Base-by-base conservation (phyloP, 2,888 invertebrate species). In the Cerceris rybyensis region DNA sequence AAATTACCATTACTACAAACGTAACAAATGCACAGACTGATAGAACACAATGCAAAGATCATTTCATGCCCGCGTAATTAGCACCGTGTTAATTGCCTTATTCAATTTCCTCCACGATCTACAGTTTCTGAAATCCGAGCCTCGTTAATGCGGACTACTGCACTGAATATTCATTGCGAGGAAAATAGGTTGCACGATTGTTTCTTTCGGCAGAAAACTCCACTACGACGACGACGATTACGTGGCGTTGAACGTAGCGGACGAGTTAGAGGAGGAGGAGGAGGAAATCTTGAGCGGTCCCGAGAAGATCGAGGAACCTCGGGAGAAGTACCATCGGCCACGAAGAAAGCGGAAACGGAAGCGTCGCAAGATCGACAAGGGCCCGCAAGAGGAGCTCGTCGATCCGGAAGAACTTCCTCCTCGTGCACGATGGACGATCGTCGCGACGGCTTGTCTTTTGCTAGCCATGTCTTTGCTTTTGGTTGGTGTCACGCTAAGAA, bases 401-500 rank as follows among this genome's bases (percentile, higher is more conserved):
- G 96, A 97, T 90, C 96, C 96, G 0, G 97, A 97, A 87, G 97
- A 97, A 91, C 93, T 97, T 86, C 96, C 97, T 0, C 95, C 96
- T 70, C 94, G 97, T 70, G 97, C 97, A 49, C 95, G 97, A 83
- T 97, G 97, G 95, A 97, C 98, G 66, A 98, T 98, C 92, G 97
- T 98, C 92, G 96, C 97, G 88, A 98, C 98, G 57, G 98, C 98
- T 78, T 97, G 97, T 90, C 94, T 98, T 80, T 94, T 98, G 83
- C 95, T 98, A 75, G 95, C 97, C 90, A 96, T 98, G 94, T 98
- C 98, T 93, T 95, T 98, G 88, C 94, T 98, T 83, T 94, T 98
- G 76, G 98, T 98, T 43, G 98, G 98, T 14, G 96, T 98, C 71
- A 98, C 98, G 6, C 94, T 98, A 43, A 94, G 98, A 81, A 98